phyloP scores from a whole-genome alignment of 1,140 invertebrate species.

The Eurosta solidaginis region DNA sequence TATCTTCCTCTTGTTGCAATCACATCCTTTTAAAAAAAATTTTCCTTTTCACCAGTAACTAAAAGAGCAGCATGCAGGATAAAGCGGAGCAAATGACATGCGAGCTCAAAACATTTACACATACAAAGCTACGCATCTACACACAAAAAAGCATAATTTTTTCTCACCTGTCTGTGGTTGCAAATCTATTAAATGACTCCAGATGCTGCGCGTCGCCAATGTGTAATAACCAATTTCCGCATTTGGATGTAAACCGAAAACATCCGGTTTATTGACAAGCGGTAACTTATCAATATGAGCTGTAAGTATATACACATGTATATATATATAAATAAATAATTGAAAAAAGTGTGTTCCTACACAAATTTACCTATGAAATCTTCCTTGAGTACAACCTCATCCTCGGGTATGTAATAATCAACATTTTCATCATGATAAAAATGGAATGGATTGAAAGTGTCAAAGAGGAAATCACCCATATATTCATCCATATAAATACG shows the following conservation, averaged over 20 bases:
- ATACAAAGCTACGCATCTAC: too few relatives aligned
- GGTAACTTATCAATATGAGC: conserved; percentile 72
- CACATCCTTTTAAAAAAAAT: too few relatives aligned
- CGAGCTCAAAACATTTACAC: not conserved
- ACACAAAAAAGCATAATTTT: too few relatives aligned
- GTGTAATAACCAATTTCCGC: conserved; percentile 92
- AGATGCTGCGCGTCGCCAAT: conserved; percentile 80
- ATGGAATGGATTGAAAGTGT: conserved; percentile 85
- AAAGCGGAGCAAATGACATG: not conserved
- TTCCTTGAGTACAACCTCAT: conserved; percentile 66
- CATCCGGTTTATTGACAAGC: conserved; percentile 77
- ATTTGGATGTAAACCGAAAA: conserved; percentile 90
- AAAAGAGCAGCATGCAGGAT: too few relatives aligned
- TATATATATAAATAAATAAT: not conserved
- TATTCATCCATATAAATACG: conserved; percentile 91
- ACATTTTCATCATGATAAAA: conserved; percentile 78
- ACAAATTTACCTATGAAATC: conserved; percentile 68
- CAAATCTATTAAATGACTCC: conserved; percentile 80
- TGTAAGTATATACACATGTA: conserved; percentile 30
- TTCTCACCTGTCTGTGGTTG: conserved; percentile 81
- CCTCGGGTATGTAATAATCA: conserved; percentile 78
- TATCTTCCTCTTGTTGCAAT: too few relatives aligned
- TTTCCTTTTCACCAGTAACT: too few relatives aligned
- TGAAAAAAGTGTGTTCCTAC: not conserved
- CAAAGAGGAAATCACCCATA: conserved; percentile 90